These are phyloP conservation scores for Brachionus manjavacas DNA, from an alignment of 1,140 invertebrate species.

Conservation along the genomic window DNA sequence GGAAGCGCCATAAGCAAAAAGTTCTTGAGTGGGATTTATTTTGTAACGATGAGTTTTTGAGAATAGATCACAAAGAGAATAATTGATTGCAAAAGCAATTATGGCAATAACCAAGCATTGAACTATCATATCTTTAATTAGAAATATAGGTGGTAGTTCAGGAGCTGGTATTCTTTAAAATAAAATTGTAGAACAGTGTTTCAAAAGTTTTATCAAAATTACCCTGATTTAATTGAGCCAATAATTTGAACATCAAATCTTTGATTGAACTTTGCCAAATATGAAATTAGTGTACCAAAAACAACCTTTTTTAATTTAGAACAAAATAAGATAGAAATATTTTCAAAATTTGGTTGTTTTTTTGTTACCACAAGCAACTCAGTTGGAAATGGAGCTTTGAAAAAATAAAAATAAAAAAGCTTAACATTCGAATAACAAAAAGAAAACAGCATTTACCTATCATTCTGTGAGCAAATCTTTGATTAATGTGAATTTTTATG, in stretches of 20 bases:
- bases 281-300: conserved; percentile 42
- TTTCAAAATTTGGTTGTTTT: no score
- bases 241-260: conserved; percentile 15
- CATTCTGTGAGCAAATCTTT: conserved; percentile 49
- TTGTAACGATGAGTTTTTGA: conserved; percentile 19
- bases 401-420: not conserved
- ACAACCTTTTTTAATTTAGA: conserved; percentile 41
- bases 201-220: not conserved
- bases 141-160: not conserved
- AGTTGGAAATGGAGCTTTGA: conserved; percentile 51
- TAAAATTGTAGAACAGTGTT: not conserved
- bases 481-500: conserved; percentile 54
- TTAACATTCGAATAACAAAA: not conserved
- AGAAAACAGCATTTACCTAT: not conserved
- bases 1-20: conserved; percentile 60
- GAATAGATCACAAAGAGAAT: conserved; percentile 15
- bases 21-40: conserved; percentile 52
- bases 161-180: conserved; percentile 3
- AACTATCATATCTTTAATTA: conserved; percentile 13
- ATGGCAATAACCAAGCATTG: not conserved
- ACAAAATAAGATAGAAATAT: no score
- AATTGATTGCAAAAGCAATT: conserved; percentile 27
- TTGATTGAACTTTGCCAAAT: not conserved
- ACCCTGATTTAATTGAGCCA: not conserved
- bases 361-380: conserved; percentile 55